Evolutionary conservation across 1,140 invertebrate genomes (phyloP).

Genomic region (Meteorus sp.): DNA sequence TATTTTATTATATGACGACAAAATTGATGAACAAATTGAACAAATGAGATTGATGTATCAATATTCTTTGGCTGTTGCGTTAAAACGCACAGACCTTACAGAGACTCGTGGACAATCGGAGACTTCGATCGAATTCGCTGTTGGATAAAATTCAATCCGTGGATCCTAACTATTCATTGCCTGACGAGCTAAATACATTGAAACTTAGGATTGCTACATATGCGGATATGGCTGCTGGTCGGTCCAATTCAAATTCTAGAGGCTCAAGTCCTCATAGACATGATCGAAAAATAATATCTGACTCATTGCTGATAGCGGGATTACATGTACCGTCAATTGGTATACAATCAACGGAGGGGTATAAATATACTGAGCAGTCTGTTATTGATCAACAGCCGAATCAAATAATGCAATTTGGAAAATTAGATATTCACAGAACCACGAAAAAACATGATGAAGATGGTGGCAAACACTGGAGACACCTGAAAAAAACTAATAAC

Average conservation of each 20-base stretch:
- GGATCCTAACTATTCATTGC: slow-evolving; percentile 71
- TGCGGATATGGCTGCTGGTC: slow-evolving; percentile 61
- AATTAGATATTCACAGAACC: no score
- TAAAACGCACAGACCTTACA: slow-evolving; percentile 72
- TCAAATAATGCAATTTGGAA: no score
- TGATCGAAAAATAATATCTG: slow-evolving; percentile 37
- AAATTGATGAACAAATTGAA: slow-evolving; percentile 24
- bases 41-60: slow-evolving; percentile 43
- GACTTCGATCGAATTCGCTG: slow-evolving; percentile 69
- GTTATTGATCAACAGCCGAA: no score
- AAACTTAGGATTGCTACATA: slow-evolving; percentile 58
- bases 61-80: slow-evolving; percentile 46
- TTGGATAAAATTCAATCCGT: slow-evolving; percentile 69
- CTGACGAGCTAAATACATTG: slow-evolving; percentile 45
- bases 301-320: background rate
- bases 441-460: no score
- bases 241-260: slow-evolving; percentile 54
- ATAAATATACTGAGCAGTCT: no score
- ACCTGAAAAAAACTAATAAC: no score
- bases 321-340: no score
- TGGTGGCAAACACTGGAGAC: no score
- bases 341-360: no score
- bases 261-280: slow-evolving; percentile 45
- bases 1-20: slow-evolving; percentile 15
- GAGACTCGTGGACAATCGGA: slow-evolving; percentile 65